Percentiles rank a stretch among this genome's conserved stretches.
phyloP scores from a whole-genome alignment of 2,888 invertebrate genomes.

The Tenodera sinensis region DNA sequence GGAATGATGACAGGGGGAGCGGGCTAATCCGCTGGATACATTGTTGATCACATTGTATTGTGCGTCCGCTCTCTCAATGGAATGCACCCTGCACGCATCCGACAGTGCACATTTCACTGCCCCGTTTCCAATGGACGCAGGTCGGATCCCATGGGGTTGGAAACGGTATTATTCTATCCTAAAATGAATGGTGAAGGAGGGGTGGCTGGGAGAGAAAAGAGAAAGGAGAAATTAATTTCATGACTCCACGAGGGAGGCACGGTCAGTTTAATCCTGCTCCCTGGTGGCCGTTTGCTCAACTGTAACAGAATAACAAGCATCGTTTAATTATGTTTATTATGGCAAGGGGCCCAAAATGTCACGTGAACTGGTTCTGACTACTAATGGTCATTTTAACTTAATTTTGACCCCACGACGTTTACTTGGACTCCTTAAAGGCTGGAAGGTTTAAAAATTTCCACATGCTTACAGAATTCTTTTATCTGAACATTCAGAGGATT shows the following conservation, averaged over 20 bases:
- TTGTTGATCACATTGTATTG: slow-evolving; percentile 13
- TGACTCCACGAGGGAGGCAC: neutral
- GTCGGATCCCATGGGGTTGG: neutral
- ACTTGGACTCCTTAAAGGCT: neutral
- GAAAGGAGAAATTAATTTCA: neutral
- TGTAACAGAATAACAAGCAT: neutral
- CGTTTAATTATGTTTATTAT: neutral
- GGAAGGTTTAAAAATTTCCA: neutral
- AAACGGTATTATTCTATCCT: neutral
- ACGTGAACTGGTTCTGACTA: neutral
- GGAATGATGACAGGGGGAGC: neutral
- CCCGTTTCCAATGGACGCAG: neutral
- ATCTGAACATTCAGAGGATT: neutral
- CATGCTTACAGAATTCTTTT: neutral
- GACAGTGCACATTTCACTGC: neutral
- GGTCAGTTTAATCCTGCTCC: neutral
- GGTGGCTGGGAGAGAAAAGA: neutral
- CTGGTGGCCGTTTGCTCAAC: neutral
- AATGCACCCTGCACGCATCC: neutral
- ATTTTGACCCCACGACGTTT: neutral
- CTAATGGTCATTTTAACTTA: neutral
- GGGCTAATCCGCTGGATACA: slow-evolving; percentile 17
- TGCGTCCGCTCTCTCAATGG: neutral
- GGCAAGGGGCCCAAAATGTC: neutral
- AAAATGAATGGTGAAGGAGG: neutral